Evolutionary conservation across 2,888 invertebrate genomes (phyloP), one percentile per base, ranked within the genome.

Genomic region (Drosophila ezoana): DNA sequence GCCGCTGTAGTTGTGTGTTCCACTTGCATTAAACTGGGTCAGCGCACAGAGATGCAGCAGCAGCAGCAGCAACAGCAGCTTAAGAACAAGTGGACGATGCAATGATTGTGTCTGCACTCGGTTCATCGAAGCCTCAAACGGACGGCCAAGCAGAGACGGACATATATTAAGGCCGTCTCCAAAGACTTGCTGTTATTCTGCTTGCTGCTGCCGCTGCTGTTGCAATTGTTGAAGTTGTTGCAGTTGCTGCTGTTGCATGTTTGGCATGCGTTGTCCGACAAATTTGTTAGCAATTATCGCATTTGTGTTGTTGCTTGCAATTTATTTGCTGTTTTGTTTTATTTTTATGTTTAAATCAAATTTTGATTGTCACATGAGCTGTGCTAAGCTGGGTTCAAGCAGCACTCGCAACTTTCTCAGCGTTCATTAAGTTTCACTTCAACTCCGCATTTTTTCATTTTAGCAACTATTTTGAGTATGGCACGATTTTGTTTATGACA

Each of bases 1-100:
- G 64, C 49, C 47, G 77, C 48, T 69, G 57, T 53, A 49, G 74
- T 66, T 81, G 78, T 88, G 78, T 87, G 90, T 90, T 90, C 89
- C 90, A 90, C 90, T 90, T 90, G 90, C 89, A 75, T 70, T 59
- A 78, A 90, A 90, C 90, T 90, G 89, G 90, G 90, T 90, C 90
- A 90, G 60, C 62, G 80, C 72, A 65, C 54, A 38, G 48, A 61
- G 68, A 48, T 62, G 62, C 78, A 66, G 58, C 60, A 43, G 28
- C 8, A 28, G 28, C 23, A 28, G 8, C 23, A 28, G 8, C 23
- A 28, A 6, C 23, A 23, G 23, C 23, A 23, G 23, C 28, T 28
- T 56, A 63, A 77, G 74, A 76, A 72, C 75, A 75, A 72, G 76
- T 72, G 65, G 61, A 59, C 63, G 69, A 37, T 61, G 74, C 74